Conservation (phyloP, 2,797 vertebrate species). For the Cyprinella venusta region DNA sequence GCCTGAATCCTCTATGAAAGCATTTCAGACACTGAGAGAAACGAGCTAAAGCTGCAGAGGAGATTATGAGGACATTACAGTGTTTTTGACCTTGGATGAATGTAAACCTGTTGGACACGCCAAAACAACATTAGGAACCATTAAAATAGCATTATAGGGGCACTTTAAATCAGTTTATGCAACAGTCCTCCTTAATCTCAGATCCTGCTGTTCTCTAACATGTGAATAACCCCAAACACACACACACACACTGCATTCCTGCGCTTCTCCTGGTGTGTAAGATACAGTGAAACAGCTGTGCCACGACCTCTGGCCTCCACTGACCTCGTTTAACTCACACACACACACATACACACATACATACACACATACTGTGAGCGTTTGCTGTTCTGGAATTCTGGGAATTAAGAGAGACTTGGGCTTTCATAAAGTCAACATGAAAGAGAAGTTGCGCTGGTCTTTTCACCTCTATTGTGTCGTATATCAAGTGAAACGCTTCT, state of each 20-base stretch:
- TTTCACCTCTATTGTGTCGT: neutral
- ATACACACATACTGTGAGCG: neutral
- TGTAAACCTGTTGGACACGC: neutral
- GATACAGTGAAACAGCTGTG: constrained; percentile 39
- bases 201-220: neutral
- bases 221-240: neutral
- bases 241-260: neutral
- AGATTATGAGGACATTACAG: neutral
- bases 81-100: neutral
- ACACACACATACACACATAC: no score
- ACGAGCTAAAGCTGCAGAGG: neutral
- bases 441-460: neutral
- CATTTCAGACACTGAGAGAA: neutral
- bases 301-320: neutral
- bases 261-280: neutral
- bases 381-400: neutral
- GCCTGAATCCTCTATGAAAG: no score
- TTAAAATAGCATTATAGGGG: neutral
- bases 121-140: neutral
- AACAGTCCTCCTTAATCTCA: neutral
- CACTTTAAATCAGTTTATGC: neutral
- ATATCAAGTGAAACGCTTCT: neutral
- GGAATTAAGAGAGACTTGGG: neutral
- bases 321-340: neutral
- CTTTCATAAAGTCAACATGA: neutral